A percentile compares a stretch with the other conserved stretches of the same genome.
phyloP scores from a whole-genome alignment of 2,888 invertebrate species.

The Cristatella mucedo region DNA sequence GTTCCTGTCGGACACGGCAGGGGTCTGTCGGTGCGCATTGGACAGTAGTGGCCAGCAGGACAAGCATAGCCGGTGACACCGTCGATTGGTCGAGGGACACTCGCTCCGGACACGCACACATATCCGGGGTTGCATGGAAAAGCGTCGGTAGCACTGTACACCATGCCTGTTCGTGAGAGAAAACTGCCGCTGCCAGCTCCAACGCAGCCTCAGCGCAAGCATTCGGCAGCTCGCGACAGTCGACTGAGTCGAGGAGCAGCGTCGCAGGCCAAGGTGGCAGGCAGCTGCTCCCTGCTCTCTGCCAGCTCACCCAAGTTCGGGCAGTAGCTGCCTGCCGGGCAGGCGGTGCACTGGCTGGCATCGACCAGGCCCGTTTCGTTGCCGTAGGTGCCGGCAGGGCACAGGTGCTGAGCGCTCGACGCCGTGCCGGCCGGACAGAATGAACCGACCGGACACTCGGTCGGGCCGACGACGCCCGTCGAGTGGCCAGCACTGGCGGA shows the following conservation, averaged over 20 bases:
- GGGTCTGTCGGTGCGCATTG: slow-evolving; percentile 22
- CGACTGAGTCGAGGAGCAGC: too few relatives aligned
- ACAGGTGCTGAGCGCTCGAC: slow-evolving; percentile 19
- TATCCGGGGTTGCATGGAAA: slow-evolving; percentile 29
- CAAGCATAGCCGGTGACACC: slow-evolving; percentile 26
- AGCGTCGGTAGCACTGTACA: too few relatives aligned
- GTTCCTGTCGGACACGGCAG: slow-evolving; percentile 29
- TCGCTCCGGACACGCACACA: slow-evolving; percentile 24
- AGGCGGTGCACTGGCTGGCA: slow-evolving; percentile 20
- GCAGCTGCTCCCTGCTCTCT: neutral
- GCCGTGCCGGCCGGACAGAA: slow-evolving; percentile 26
- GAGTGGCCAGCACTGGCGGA: slow-evolving; percentile 16
- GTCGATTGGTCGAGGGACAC: slow-evolving; percentile 23
- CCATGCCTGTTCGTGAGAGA: too few relatives aligned
- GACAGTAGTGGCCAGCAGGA: slow-evolving; percentile 27
- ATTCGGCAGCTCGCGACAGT: too few relatives aligned
- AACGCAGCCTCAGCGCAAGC: too few relatives aligned
- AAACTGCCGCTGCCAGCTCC: too few relatives aligned
- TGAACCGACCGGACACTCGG: slow-evolving; percentile 22
- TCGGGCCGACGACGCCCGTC: slow-evolving; percentile 20
- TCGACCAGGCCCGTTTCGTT: slow-evolving; percentile 20
- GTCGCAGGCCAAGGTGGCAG: too few relatives aligned
- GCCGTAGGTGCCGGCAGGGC: slow-evolving; percentile 27
- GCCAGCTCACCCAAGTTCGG: slow-evolving; percentile 16
- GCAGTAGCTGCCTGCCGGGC: slow-evolving; percentile 25